Conservation (phyloP, 1,140 invertebrate genomes). For the Hyles euphorbiae region DNA sequence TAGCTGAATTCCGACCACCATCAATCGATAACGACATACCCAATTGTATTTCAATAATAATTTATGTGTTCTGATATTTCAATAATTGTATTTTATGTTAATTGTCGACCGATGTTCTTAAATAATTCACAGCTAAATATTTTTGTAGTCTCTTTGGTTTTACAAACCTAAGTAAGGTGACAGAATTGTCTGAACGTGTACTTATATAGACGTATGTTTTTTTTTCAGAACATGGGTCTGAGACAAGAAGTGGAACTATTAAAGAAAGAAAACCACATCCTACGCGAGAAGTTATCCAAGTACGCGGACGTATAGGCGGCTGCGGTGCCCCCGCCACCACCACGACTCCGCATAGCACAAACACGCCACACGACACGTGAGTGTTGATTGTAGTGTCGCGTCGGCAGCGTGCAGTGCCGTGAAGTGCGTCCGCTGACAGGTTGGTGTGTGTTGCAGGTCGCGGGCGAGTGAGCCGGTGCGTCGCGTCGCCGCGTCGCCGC, state of each 20-base stretch:
- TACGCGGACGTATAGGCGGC: conserved; percentile 86
- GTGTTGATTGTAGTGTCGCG: conserved; percentile 11
- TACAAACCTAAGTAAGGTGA: too few relatives aligned
- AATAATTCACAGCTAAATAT: too few relatives aligned
- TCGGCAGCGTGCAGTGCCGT: conserved; percentile 7
- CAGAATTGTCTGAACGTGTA: too few relatives aligned
- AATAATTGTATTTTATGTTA: too few relatives aligned
- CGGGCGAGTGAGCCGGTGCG: conserved; percentile 19
- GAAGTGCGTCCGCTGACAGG: too few relatives aligned
- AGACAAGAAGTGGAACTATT: conserved; percentile 91
- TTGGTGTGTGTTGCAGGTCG: conserved; percentile 14
- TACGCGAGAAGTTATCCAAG: conserved; percentile 90
- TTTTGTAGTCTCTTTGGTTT: too few relatives aligned
- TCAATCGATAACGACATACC: too few relatives aligned
- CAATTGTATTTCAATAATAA: too few relatives aligned
- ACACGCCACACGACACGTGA: conserved; percentile 57
- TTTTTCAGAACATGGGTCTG: conserved; percentile 86
- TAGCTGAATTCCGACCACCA: neutral
- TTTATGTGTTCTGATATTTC: too few relatives aligned
- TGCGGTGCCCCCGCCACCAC: neutral
- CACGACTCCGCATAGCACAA: conserved; percentile 49
- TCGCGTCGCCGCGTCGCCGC: conserved; percentile 17
- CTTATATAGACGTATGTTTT: neutral
- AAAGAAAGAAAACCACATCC: conserved; percentile 92
- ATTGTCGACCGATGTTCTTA: too few relatives aligned